These are phyloP conservation scores for Cephus pygmeus DNA, from an alignment of 2,888 invertebrate species.

Conservation along the genomic window DNA sequence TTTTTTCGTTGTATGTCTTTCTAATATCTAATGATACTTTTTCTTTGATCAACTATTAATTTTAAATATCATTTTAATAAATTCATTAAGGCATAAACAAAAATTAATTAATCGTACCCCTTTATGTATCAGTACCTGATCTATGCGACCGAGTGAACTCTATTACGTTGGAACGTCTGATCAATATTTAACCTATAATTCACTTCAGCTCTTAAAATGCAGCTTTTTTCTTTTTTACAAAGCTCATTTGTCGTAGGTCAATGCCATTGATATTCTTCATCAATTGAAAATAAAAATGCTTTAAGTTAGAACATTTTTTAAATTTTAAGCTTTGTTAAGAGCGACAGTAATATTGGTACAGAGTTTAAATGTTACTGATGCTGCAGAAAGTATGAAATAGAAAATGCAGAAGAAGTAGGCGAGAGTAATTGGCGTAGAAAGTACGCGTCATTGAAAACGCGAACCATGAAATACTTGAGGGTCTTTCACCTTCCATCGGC, in stretches of 20 bases:
- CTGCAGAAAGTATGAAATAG: not conserved
- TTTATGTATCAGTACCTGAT: not conserved
- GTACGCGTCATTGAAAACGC: not conserved
- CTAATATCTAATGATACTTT: not conserved
- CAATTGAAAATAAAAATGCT: not conserved
- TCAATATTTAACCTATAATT: not conserved
- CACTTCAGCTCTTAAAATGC: not conserved
- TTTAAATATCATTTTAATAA: not conserved
- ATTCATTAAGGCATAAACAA: not conserved
- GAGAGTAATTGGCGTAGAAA: not conserved
- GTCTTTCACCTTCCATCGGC: not conserved
- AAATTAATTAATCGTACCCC: not conserved
- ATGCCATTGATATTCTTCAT: too few species aligned
- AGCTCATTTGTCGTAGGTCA: too few species aligned
- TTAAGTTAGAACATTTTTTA: not conserved
- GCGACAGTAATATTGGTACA: not conserved
- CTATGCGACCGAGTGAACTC: not conserved
- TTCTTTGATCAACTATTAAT: not conserved
- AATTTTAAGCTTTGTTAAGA: not conserved
- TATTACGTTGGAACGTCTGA: not conserved
- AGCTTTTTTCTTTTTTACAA: not conserved
- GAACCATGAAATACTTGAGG: not conserved
- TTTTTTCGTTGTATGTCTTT: too few species aligned
- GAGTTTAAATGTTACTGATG: not conserved
- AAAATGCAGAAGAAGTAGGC: not conserved